These are phyloP conservation scores for Prionailurus bengalensis DNA, from an alignment of 2,113 vertebrate species.

Conservation along the genomic window DNA sequence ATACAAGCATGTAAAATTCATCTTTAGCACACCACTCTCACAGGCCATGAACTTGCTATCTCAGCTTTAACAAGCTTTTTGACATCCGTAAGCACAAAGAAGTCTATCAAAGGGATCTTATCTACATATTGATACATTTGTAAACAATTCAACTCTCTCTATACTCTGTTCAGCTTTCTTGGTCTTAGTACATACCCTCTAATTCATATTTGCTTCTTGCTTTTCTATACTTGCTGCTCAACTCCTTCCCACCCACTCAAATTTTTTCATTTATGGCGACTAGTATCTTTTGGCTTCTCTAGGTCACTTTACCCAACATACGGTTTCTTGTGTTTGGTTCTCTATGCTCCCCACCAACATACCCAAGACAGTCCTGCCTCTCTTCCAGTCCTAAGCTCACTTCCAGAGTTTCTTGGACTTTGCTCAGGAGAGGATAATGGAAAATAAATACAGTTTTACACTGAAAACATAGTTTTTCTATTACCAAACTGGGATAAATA, in stretches of 20 bases:
- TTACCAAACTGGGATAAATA: background rate
- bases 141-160: background rate
- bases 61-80: background rate
- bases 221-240: background rate
- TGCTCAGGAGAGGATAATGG: background rate
- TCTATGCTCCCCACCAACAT: background rate
- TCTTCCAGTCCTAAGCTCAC: background rate
- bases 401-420: background rate
- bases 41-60: background rate
- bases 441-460: background rate
- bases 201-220: background rate
- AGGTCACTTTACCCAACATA: background rate
- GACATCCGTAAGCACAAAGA: background rate
- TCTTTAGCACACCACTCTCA: background rate
- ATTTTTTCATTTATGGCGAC: background rate
- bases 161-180: background rate
- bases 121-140: accelerated
- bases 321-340: background rate
- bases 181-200: background rate
- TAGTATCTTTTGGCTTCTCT: background rate
- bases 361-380: background rate
- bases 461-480: background rate
- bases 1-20: background rate
- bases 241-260: background rate
- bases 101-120: background rate